phyloP scores from a whole-genome alignment of 2,888 invertebrate genomes.

The Lissocephala sabroskyi region DNA sequence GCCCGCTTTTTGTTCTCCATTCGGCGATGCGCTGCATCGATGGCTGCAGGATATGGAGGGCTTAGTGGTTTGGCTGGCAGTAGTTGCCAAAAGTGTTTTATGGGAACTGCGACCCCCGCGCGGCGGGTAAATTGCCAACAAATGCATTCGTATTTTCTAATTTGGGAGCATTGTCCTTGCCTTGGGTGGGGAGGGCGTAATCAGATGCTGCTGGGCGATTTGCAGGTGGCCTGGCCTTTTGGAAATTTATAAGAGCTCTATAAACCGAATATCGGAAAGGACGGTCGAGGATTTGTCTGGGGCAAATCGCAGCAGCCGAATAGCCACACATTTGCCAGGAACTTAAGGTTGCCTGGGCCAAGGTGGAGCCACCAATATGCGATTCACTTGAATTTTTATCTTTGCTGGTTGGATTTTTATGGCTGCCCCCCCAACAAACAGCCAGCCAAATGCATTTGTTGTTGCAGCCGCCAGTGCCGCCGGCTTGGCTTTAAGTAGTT shows the following conservation, averaged over 20 bases:
- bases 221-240: slow-evolving; percentile 19
- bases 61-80: too few relatives aligned
- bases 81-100: too few relatives aligned
- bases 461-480: not conserved
- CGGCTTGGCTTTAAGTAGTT: slow-evolving; percentile 46
- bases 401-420: slow-evolving; percentile 42
- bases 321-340: not conserved
- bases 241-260: slow-evolving; percentile 8
- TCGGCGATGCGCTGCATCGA: too few relatives aligned
- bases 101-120: too few relatives aligned
- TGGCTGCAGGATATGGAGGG: too few relatives aligned
- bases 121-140: too few relatives aligned
- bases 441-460: slow-evolving; percentile 31
- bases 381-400: slow-evolving; percentile 49
- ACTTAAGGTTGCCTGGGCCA: slow-evolving; percentile 1
- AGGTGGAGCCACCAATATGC: not conserved
- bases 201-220: slow-evolving; percentile 31
- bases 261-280: not conserved
- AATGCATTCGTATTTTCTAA: not conserved
- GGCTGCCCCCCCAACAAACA: slow-evolving; percentile 31
- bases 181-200: slow-evolving; percentile 19
- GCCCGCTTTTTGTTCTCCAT: not conserved
- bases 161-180: not conserved
- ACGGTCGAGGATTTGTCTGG: slow-evolving; percentile 39
- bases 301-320: not conserved